Conservation (phyloP, 2,113 vertebrate species). For the Phyllostomus hastatus region DNA sequence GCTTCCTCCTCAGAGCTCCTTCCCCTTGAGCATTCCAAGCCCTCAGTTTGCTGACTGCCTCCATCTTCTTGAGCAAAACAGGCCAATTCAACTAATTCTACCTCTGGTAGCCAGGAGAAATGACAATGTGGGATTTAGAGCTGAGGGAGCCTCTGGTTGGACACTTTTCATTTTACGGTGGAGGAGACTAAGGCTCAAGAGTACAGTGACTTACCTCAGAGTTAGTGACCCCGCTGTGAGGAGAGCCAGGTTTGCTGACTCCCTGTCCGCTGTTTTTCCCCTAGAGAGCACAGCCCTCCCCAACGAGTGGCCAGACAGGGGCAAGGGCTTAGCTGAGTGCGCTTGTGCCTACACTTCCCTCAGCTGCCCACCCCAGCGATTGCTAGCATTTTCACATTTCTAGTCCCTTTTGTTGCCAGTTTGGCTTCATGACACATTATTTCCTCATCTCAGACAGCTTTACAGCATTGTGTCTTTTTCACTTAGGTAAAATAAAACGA, state of each 20-base stretch:
- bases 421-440: neutral
- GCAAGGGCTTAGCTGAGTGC: neutral
- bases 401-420: neutral
- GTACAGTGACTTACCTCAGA: neutral
- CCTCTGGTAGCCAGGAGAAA: too few relatives aligned
- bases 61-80: neutral
- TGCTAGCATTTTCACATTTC: neutral
- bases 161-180: neutral
- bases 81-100: neutral
- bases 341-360: fast-evolving
- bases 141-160: neutral
- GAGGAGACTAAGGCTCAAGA: neutral
- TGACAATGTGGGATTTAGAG: neutral
- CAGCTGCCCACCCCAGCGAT: neutral
- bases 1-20: neutral
- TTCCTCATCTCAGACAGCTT: slow-evolving; percentile 6
- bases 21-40: neutral
- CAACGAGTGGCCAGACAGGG: fast-evolving
- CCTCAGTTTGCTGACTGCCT: fast-evolving
- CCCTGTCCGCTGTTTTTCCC: neutral
- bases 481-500: slow-evolving; percentile 46
- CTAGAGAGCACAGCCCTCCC: neutral
- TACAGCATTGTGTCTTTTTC: slow-evolving; percentile 45
- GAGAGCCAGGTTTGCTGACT: neutral
- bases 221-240: neutral